A percentile compares a stretch with the other conserved stretches of the same genome.
Conservation (phyloP, 2,888 invertebrate genomes). For the Amblyteles armatorius region DNA sequence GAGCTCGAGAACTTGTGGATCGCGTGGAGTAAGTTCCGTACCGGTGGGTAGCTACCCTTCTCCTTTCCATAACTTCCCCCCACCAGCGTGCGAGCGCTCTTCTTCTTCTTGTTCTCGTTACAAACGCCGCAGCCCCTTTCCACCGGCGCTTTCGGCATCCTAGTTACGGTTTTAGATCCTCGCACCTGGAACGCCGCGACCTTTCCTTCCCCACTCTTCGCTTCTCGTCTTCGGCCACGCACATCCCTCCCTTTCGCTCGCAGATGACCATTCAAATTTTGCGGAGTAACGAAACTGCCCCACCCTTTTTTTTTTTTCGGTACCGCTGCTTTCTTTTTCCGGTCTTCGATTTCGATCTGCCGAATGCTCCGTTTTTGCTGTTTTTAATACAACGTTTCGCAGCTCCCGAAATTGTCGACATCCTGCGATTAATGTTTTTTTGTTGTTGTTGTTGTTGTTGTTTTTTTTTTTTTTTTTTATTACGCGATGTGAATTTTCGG, state of each 20-base stretch:
- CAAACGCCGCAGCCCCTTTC: conserved; percentile 55
- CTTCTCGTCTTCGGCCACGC: not conserved
- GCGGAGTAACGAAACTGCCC: not conserved
- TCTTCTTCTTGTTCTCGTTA: conserved; percentile 49
- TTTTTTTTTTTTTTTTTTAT: not conserved
- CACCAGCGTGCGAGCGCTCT: conserved; percentile 41
- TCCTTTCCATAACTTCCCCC: conserved; percentile 57
- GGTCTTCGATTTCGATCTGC: conserved; percentile 7
- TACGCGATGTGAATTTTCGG: conserved; percentile 7
- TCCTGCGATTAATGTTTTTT: conserved; percentile 10
- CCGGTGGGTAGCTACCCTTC: conserved; percentile 65
- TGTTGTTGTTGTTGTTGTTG: not conserved
- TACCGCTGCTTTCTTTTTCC: conserved; percentile 11
- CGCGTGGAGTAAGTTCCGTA: conserved; percentile 56
- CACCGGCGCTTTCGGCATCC: conserved; percentile 32
- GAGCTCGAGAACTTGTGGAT: conserved; percentile 74
- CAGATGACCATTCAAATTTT: not conserved
- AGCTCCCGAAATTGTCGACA: conserved; percentile 18
- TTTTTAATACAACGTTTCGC: not conserved
- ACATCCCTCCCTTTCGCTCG: not conserved
- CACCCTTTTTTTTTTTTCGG: not conserved
- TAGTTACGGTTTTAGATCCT: conserved; percentile 41
- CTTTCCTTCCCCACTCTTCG: conserved; percentile 27
- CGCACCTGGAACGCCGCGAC: conserved; percentile 7
- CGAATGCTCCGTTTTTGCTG: not conserved